These are phyloP conservation scores for Hystrix cristata DNA, from an alignment of 2,113 vertebrate species.

Conservation along the genomic window DNA sequence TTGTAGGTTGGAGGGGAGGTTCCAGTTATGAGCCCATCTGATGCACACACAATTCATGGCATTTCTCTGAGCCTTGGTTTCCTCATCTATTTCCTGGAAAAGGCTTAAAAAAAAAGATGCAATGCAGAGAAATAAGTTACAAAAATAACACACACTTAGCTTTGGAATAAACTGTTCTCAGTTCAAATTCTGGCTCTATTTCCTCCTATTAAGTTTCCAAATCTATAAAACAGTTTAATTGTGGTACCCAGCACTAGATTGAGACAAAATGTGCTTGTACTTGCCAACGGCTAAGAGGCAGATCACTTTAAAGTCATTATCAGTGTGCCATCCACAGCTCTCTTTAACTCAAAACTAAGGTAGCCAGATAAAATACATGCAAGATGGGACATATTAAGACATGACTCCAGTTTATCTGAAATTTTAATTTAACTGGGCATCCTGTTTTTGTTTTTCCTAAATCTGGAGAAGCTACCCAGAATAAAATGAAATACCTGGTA, in stretches of 20 bases:
- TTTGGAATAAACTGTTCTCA: background rate
- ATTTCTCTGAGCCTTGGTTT: background rate
- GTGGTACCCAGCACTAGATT: background rate
- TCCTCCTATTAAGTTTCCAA: background rate
- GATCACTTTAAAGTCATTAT: background rate
- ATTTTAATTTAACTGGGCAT: constrained; percentile 33
- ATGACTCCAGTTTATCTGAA: constrained; percentile 14
- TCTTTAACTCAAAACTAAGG: background rate
- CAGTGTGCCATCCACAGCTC: too few species aligned
- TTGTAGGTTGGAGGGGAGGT: background rate
- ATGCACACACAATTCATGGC: background rate
- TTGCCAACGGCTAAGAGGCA: background rate
- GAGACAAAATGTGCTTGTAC: background rate
- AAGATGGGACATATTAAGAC: background rate
- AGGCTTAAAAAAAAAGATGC: background rate
- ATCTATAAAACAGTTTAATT: background rate
- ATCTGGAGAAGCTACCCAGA: background rate
- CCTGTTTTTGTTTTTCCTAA: constrained; percentile 8
- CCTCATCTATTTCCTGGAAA: background rate
- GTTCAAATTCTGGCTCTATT: constrained; percentile 29
- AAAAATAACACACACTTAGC: background rate
- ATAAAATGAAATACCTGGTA: background rate
- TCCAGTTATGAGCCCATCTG: background rate
- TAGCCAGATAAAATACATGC: constrained; percentile 24
- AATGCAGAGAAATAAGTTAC: background rate